Evolutionary conservation across 2,888 invertebrate genomes (phyloP), one percentile per base, ranked within the genome.

Genomic region (Eulithis testata): DNA sequence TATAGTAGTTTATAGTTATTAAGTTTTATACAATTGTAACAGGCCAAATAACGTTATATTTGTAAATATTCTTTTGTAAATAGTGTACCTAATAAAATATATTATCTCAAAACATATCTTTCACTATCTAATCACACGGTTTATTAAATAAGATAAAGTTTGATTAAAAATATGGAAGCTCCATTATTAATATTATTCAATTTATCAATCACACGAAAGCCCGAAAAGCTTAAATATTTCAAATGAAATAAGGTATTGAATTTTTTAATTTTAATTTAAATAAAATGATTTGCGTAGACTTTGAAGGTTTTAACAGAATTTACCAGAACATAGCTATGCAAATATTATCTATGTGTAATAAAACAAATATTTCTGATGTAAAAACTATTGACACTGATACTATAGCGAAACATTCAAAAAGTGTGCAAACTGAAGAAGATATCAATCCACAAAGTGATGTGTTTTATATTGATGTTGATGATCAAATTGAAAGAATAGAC

Each of bases 311-410:
- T 11, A 49, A 66, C 50, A 58, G 11, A 55, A 11, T 66, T 49
- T 66, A 60, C 11, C 66, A 52, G 60, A 59, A 58, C 37, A 27
- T 66, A 45, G 9, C 27, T 9, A 37, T 52, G 9, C 49, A 52
- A 3, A 4, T 54, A 44, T 12, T 65, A 47, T 21, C 50, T 0
- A 31, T 72, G 43, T 74, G 75, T 65, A 60, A 64, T 14, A 71
- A 65, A 66, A 65, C 72, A 31, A 69, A 70, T 67, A 62, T 66
- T 45, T 77, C 80, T 5, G 73, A 80, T 47, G 66, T 69, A 11
- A 76, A 81, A 31, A 81, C 81, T n/a, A 68, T 82, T 9, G 72
- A 78, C 0, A 76, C 77, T 70, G 63, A 73, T 63, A 80, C 81
- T 81, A 73, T 70, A 50, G 61, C 54, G 4, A 69, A 66, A 60